Evolutionary conservation across 2,113 vertebrate species (phyloP).

Genomic region (Emydocephalus ijimae): DNA sequence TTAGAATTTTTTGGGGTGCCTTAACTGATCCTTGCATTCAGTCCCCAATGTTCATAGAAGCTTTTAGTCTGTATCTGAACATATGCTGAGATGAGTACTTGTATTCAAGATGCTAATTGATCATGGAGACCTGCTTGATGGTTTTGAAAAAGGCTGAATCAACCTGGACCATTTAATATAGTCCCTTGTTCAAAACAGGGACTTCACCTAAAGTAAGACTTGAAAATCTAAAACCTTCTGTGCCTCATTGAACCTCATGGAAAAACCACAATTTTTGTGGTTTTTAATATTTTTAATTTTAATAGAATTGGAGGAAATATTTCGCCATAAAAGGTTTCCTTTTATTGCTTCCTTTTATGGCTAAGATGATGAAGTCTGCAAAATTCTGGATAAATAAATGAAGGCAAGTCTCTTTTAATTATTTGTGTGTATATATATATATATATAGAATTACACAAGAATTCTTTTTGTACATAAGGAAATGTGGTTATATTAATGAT

Average conservation of each 20-base stretch:
- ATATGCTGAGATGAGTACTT: background rate
- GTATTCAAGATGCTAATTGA: background rate
- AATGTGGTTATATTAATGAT: background rate
- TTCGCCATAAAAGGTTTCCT: background rate
- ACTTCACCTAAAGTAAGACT: background rate
- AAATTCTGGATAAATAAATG: background rate
- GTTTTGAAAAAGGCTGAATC: background rate
- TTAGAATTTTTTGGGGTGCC: background rate
- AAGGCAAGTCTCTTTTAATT: background rate
- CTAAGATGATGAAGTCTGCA: background rate
- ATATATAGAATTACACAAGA: background rate
- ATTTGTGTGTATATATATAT: background rate
- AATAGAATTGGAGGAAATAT: background rate
- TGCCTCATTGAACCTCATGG: background rate
- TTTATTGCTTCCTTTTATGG: background rate
- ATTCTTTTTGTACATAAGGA: background rate
- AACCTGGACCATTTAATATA: background rate
- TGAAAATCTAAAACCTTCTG: background rate
- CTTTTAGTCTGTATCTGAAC: background rate
- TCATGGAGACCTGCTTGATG: background rate
- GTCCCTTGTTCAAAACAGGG: background rate
- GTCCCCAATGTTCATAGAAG: background rate
- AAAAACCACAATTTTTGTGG: background rate
- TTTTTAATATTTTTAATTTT: background rate
- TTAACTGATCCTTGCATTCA: background rate